Evolutionary conservation across 2,888 invertebrate species (phyloP), one percentile per base, ranked within the genome.

Genomic region (Drosophila histrio): DNA sequence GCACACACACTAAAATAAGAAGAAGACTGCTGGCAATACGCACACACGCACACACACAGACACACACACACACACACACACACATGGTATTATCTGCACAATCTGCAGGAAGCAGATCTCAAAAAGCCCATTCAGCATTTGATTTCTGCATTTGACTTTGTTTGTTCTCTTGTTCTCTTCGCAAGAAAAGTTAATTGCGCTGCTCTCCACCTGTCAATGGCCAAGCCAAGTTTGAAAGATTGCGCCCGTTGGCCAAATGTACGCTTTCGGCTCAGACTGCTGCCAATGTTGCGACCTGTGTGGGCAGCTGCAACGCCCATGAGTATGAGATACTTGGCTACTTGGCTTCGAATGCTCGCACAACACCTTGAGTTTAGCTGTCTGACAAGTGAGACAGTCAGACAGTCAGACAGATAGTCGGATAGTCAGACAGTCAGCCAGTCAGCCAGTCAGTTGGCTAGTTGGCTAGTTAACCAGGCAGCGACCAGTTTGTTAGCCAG

Each of bases 201-300:
- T 73, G 50, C 49, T 46, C 77, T 77, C 28, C 61, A 72, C 61
- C 77, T 74, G 73, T 77, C 73, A 74, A 74, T 77, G 41, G 73
- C 60, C 73, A 34, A 53, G 52, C 36, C 44, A 50, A 52, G 39
- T 56, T 64, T 76, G 53, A 60, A 50, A 77, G 43, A 72, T 53
- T 77, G 75, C 53, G 38, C 49, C 56, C 36, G 62, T 30, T 64
- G 62, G 52, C 34, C 44, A 52, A 60, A 46, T 30, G 62, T 53
- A 47, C 66, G 34, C 21, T 66, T 43, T 57, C 17, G 52, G 49
- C 47, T 22, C 19, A 32, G 11, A 22, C 46, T 19, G 19, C 15
- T 39, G 59, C 4, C 1, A n/a, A 1, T 46, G 13, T n/a, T n/a
- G 32, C 6, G 46, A 11, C 6, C 15, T 39, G 66, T 61, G 72